Evolutionary conservation across 2,797 vertebrate genomes (phyloP).

Genomic region (Odontamblyopus rebecca): DNA sequence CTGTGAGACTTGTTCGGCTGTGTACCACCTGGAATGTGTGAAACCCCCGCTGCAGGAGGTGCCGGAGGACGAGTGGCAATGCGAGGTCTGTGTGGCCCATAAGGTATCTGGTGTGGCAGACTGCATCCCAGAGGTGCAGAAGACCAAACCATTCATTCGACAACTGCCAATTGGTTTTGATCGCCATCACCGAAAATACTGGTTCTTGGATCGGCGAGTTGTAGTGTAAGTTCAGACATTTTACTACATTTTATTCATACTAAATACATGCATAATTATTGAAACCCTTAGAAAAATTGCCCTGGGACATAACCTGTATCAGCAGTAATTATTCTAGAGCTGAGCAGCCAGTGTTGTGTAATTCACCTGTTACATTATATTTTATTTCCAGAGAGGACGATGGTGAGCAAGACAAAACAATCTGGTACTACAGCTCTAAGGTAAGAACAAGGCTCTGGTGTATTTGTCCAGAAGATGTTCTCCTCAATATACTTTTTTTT

Average conservation of each 20-base stretch:
- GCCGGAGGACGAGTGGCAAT: constrained; percentile 99
- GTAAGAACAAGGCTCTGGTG: constrained; percentile 37
- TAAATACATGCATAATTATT: neutral
- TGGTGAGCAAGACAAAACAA: constrained; percentile 90
- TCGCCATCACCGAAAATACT: constrained; percentile 93
- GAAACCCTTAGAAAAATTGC: neutral
- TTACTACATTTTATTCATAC: neutral
- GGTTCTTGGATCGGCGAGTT: constrained; percentile 96
- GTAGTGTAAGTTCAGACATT: constrained; percentile 87
- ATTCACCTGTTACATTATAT: constrained; percentile 4
- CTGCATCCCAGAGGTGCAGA: constrained; percentile 94
- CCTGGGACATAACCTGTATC: constrained; percentile 19
- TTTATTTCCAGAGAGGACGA: constrained; percentile 86
- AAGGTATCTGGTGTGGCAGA: constrained; percentile 94
- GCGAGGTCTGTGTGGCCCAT: constrained; percentile 95
- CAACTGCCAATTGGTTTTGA: constrained; percentile 96
- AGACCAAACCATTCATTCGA: constrained; percentile 92
- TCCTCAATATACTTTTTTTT: neutral
- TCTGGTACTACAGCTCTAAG: constrained; percentile 98
- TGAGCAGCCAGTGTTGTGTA: neutral
- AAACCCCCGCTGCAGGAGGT: constrained; percentile 93
- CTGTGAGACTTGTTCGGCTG: constrained; percentile 96
- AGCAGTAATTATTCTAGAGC: constrained; percentile 7
- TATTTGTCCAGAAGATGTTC: neutral
- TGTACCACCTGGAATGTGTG: constrained; percentile 98